These are phyloP conservation scores for Phocides pigmalion DNA, from an alignment of 1,140 invertebrate species.

Conservation along the genomic window DNA sequence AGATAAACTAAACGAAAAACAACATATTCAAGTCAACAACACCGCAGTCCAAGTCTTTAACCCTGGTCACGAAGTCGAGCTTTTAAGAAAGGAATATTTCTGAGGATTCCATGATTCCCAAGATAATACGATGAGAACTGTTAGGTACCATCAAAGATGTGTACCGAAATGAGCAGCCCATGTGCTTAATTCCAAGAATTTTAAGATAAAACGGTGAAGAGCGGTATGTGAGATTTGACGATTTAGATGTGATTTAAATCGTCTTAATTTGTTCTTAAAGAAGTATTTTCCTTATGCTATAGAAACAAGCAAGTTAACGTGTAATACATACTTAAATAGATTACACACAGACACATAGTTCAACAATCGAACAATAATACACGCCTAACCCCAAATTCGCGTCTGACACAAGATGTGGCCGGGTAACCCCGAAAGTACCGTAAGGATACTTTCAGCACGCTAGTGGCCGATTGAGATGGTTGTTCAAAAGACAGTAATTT, in stretches of 20 bases:
- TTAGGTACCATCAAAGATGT: constrained; percentile 41
- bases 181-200: constrained; percentile 41
- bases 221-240: constrained; percentile 24
- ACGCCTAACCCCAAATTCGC: constrained; percentile 44
- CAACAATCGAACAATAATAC: constrained; percentile 37
- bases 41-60: constrained; percentile 50
- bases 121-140: constrained; percentile 45
- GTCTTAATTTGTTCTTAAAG: constrained; percentile 9
- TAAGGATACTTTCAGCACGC: constrained; percentile 23
- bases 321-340: too few species aligned
- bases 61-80: constrained; percentile 60
- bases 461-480: constrained; percentile 18
- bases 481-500: constrained; percentile 16
- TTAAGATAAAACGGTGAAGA: constrained; percentile 8
- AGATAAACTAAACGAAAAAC: constrained; percentile 55
- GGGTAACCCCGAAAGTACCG: constrained; percentile 58
- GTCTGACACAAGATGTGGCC: constrained; percentile 61
- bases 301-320: constrained; percentile 20
- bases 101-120: constrained; percentile 54
- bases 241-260: constrained; percentile 10
- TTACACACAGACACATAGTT: constrained; percentile 27
- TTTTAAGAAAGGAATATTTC: constrained; percentile 59
- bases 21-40: constrained; percentile 33
- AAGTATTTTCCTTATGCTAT: constrained; percentile 15
- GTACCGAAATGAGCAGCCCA: constrained; percentile 29